Base-by-base conservation (phyloP, 1,140 invertebrate species). In the Aphidius ervi region DNA sequence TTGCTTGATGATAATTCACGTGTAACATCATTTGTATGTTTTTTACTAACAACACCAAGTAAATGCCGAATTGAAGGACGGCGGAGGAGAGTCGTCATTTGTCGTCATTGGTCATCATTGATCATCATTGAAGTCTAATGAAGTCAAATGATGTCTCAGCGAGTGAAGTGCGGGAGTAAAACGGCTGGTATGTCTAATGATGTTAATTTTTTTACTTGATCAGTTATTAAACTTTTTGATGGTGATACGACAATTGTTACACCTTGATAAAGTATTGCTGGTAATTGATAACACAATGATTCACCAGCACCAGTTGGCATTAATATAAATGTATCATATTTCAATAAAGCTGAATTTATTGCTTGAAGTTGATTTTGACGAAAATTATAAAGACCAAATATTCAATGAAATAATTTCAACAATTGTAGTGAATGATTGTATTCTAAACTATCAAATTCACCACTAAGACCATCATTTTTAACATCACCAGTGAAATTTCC, bases 221-320 rank as follows among this genome's bases (percentile, higher is more conserved):
- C n/a, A n/a, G n/a, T n/a, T n/a, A n/a, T n/a, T n/a, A n/a, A n/a
- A n/a, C n/a, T n/a, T n/a, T n/a, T n/a, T n/a, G n/a, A n/a, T n/a
- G n/a, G n/a, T n/a, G n/a, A n/a, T n/a, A n/a, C n/a, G n/a, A n/a
- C n/a, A n/a, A n/a, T n/a, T n/a, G n/a, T n/a, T n/a, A n/a, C n/a
- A n/a, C n/a, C n/a, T n/a, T n/a, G n/a, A n/a, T n/a, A n/a, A n/a
- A n/a, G n/a, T n/a, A n/a, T n/a, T n/a, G n/a, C n/a, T n/a, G n/a
- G n/a, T n/a, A n/a, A n/a, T n/a, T n/a, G n/a, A n/a, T n/a, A n/a
- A n/a, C n/a, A n/a, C n/a, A n/a, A n/a, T n/a, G n/a, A n/a, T n/a
- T n/a, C n/a, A n/a, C n/a, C n/a, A n/a, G n/a, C n/a, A 40, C 96
- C 97, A 50, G 97, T 99, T 9, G 97, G 97, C 97, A 99, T 99